A percentile compares a stretch with the other conserved stretches of the same genome.
Conservation (phyloP, 2,888 invertebrate species). For the Oxystoma pomonae region DNA sequence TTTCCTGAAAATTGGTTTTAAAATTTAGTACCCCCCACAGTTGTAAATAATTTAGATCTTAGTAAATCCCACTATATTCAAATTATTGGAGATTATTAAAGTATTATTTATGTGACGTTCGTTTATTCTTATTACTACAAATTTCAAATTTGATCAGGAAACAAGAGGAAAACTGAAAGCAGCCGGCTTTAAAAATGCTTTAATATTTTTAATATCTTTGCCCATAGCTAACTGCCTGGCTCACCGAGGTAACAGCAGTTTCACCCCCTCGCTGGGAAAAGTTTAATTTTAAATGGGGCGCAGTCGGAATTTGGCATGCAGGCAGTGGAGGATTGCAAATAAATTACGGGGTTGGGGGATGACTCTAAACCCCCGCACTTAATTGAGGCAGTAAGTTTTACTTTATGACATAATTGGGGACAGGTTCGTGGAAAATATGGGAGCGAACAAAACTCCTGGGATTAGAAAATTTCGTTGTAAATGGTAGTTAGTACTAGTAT, state of each 20-base stretch:
- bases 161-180: too few species aligned
- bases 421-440: neutral
- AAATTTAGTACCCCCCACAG: too few species aligned
- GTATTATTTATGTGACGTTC: too few species aligned
- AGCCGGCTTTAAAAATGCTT: too few species aligned
- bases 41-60: too few species aligned
- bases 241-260: neutral
- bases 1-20: too few species aligned
- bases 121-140: too few species aligned
- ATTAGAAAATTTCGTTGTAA: neutral
- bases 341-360: neutral
- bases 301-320: constrained; percentile 17
- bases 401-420: constrained; percentile 19
- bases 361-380: neutral
- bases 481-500: neutral
- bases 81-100: too few species aligned
- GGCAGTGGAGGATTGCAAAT: neutral
- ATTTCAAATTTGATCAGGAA: too few species aligned
- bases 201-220: too few species aligned
- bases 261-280: constrained; percentile 14
- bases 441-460: neutral
- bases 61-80: too few species aligned
- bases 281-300: constrained; percentile 37
- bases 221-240: too few species aligned
- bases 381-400: constrained; percentile 9